Conservation (phyloP, 2,888 invertebrate species). For the Cantharis flavilabris region DNA sequence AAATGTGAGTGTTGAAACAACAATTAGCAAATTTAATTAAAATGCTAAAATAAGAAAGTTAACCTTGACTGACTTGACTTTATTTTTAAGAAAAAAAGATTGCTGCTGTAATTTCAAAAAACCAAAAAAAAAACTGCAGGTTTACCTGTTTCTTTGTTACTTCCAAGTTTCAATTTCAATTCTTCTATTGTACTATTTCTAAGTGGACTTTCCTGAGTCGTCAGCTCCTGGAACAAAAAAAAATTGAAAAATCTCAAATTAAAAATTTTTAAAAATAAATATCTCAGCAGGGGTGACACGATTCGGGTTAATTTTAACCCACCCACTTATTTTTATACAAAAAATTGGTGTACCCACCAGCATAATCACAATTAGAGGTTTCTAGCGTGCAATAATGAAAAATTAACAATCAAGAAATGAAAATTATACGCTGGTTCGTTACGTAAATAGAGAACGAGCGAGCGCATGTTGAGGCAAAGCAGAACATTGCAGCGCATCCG, state of each 20-base stretch:
- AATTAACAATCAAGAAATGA: not conserved
- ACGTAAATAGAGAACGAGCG: not conserved
- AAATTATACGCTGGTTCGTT: not conserved
- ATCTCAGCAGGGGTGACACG: not conserved
- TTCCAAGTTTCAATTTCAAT: slow-evolving; percentile 50
- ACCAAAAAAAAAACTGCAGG: not conserved
- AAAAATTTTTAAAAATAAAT: not conserved
- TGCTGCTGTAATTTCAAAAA: not conserved
- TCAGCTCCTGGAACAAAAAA: slow-evolving; percentile 48
- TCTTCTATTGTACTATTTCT: slow-evolving; percentile 50
- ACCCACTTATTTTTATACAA: not conserved
- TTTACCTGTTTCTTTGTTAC: slow-evolving; percentile 50
- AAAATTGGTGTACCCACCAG: not conserved
- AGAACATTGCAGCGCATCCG: slow-evolving; percentile 28
- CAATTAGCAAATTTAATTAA: not conserved
- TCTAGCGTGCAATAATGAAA: not conserved
- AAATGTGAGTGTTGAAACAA: not conserved
- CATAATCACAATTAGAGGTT: not conserved
- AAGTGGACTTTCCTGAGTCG: slow-evolving; percentile 45
- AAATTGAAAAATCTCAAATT: slow-evolving; percentile 4
- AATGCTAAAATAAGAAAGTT: not conserved
- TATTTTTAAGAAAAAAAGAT: not conserved
- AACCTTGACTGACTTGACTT: not conserved
- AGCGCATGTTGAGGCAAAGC: slow-evolving; percentile 10
- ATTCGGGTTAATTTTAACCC: not conserved